Base-by-base conservation (phyloP, 1,140 invertebrate species). In the Drosophila sucinea region DNA sequence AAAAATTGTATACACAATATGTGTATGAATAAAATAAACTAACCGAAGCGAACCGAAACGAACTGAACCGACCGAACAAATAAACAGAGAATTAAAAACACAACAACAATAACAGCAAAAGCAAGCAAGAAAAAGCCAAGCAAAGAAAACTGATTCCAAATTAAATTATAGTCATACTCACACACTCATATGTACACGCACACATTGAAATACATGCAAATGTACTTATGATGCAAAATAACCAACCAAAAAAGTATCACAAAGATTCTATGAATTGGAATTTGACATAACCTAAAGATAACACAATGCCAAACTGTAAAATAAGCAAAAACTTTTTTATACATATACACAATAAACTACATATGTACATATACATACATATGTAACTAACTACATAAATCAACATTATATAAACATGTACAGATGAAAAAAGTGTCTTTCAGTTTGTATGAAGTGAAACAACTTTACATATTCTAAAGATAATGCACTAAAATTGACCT, bases 111-210 rank as follows among this genome's bases (percentile, higher is more conserved):
- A 33, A 25, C 3, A 17, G 51, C 32, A 56, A n/a, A 47, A 11
- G 35, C 40, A 67, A 10, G 6, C 44, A 51, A 51, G 44, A 51
- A 58, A 32, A 77, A 70, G 61, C 67, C 63, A 77, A 77, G 73
- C 74, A 70, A 71, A 77, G 73, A 77, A 77, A 77, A 77, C 73
- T 76, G 73, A 77, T 77, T 76, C 73, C 73, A 64, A 77, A 77
- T 63, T 63, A 47, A 47, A 32, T 63, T 41, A 44, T 47, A 63
- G 25, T 47, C 40, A 41, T 44, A 62, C n/a, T 30, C 25, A 30
- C 60, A 62, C 17, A 44, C 17, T 27, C 25, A 51, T 4, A 51
- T 60, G 69, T 30, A 60, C 29, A 74, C 62, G 55, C 4, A 70
- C 32, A 41, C n/a, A 55, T 57, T 4, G 60, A 40, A 11, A 62